A percentile compares a stretch with the other conserved stretches of the same genome.
phyloP scores from a whole-genome alignment of 2,113 vertebrate genomes.

The Pachypanchax playfairii region DNA sequence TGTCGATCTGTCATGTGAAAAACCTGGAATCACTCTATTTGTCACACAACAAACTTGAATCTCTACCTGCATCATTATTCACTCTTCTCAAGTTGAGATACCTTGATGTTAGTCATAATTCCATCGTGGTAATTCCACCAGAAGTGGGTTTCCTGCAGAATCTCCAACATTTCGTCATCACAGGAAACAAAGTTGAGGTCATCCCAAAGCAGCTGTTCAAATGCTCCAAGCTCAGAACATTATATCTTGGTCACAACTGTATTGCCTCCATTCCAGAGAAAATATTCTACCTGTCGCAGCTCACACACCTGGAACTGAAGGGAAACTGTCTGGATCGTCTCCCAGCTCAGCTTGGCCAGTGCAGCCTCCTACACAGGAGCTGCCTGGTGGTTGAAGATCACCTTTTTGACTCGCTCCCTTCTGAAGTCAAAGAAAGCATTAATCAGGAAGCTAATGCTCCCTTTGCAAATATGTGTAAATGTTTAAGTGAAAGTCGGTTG shows the following conservation, averaged over 20 bases:
- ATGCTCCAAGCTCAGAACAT: conserved; percentile 91
- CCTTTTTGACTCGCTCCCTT: conserved; percentile 93
- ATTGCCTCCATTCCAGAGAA: conserved; percentile 91
- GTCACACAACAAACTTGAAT: conserved; percentile 96
- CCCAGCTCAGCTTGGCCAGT: conserved; percentile 89
- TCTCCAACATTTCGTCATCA: conserved; percentile 92
- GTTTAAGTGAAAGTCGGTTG: conserved; percentile 62
- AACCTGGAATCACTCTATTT: conserved; percentile 95
- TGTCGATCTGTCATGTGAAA: conserved; percentile 93
- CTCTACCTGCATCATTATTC: conserved; percentile 89
- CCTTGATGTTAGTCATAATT: conserved; percentile 94
- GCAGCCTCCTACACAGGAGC: conserved; percentile 87
- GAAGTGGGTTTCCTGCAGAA: conserved; percentile 94
- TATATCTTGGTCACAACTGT: conserved; percentile 93
- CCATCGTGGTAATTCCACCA: conserved; percentile 84
- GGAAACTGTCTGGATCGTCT: conserved; percentile 96
- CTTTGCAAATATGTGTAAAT: conserved; percentile 88
- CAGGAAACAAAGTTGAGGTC: conserved; percentile 91
- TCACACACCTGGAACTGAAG: conserved; percentile 94
- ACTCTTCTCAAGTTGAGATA: conserved; percentile 93
- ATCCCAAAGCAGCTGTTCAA: conserved; percentile 97
- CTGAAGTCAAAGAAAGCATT: conserved; percentile 92
- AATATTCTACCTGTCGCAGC: conserved; percentile 88
- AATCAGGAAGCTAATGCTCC: conserved; percentile 88
- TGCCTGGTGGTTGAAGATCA: conserved; percentile 94